Evolutionary conservation across 2,888 invertebrate species (phyloP).

Genomic region (Apotomis turbidana): DNA sequence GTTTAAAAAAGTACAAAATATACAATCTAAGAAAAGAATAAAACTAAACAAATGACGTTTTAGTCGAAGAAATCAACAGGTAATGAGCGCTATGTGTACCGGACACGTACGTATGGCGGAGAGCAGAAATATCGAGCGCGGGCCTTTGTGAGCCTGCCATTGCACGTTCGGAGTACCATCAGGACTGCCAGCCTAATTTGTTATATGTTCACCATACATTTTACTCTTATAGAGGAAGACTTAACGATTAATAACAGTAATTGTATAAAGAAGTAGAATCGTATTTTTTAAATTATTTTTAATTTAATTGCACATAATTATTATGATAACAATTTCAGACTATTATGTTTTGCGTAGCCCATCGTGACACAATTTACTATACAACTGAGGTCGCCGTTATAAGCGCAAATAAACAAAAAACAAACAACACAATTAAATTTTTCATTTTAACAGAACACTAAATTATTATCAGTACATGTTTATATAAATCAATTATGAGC

Average conservation of each 20-base stretch:
- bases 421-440: background rate
- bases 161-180: no score
- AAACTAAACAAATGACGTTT: constrained; percentile 39
- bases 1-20: constrained; percentile 42
- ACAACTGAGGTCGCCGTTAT: background rate
- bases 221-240: constrained; percentile 10
- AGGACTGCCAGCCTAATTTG: background rate
- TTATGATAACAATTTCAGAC: constrained; percentile 13
- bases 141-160: no score
- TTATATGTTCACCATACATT: constrained; percentile 13
- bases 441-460: constrained; percentile 9
- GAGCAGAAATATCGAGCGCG: background rate
- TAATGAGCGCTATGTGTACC: constrained; percentile 24
- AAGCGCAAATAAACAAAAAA: constrained; percentile 1
- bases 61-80: constrained; percentile 13
- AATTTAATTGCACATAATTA: constrained; percentile 14
- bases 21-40: constrained; percentile 45
- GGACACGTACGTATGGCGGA: constrained; percentile 9
- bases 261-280: background rate
- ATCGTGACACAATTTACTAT: constrained; percentile 20
- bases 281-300: constrained; percentile 1
- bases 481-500: constrained; percentile 13
- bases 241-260: constrained; percentile 13
- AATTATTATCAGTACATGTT: constrained; percentile 22
- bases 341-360: constrained; percentile 19